Conservation (phyloP, 2,113 vertebrate genomes). For the Oostethus manadensis region DNA sequence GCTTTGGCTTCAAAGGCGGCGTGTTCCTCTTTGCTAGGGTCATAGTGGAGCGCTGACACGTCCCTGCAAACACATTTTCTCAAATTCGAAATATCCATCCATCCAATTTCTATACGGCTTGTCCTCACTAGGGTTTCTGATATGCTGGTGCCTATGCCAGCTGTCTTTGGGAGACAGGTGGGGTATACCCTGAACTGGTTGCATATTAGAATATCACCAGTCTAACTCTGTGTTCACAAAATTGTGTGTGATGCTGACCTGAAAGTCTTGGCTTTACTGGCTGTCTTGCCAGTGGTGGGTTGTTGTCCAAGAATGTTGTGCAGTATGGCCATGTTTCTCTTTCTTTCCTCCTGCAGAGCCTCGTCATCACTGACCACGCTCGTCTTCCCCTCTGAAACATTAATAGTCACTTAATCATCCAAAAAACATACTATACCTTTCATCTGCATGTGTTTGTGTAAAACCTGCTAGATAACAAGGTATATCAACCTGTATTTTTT, state of each 20-base stretch:
- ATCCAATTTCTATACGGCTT: no score
- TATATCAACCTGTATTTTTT: not conserved
- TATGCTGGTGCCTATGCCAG: no score
- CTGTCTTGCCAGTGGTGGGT: slow-evolving; percentile 54
- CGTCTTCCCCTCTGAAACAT: slow-evolving; percentile 41
- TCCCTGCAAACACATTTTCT: slow-evolving; percentile 68
- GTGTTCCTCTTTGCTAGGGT: slow-evolving; percentile 87
- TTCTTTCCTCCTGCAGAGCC: slow-evolving; percentile 78
- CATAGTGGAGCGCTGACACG: slow-evolving; percentile 82
- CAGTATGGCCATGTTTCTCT: slow-evolving; percentile 82
- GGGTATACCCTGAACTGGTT: no score
- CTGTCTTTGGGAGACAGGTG: no score
- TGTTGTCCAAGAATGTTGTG: slow-evolving; percentile 75
- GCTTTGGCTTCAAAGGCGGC: slow-evolving; percentile 79
- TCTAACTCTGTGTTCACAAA: not conserved
- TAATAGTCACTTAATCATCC: not conserved
- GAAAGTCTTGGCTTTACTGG: slow-evolving; percentile 75
- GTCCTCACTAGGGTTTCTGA: no score
- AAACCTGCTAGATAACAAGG: not conserved
- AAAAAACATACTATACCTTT: not conserved
- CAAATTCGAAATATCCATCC: not conserved
- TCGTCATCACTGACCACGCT: slow-evolving; percentile 34
- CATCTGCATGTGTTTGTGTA: no score
- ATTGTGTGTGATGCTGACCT: slow-evolving; percentile 62
- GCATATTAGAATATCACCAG: not conserved